Percentiles rank a stretch among this genome's conserved stretches.
These are phyloP conservation scores for Drosophila birchii DNA, from an alignment of 2,888 invertebrate species.

Conservation along the genomic window DNA sequence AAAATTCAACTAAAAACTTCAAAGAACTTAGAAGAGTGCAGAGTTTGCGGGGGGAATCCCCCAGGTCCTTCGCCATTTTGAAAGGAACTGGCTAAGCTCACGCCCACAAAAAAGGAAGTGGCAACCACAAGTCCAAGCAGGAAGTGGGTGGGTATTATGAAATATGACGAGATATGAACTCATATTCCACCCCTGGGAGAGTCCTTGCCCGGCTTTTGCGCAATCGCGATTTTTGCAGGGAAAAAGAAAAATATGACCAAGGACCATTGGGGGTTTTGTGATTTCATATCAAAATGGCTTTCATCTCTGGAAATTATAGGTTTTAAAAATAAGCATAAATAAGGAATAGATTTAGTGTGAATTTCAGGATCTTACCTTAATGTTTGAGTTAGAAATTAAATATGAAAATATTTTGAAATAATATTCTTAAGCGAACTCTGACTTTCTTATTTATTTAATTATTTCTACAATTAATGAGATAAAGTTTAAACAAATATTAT, in stretches of 20 bases:
- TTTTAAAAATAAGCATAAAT: neutral
- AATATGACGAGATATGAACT: constrained; percentile 77
- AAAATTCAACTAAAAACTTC: constrained; percentile 52
- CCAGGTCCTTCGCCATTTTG: constrained; percentile 61
- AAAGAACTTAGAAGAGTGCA: constrained; percentile 37
- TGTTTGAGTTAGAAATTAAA: neutral
- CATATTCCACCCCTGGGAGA: constrained; percentile 46
- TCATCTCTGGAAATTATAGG: neutral
- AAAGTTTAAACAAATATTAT: neutral
- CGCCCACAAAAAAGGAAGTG: constrained; percentile 41
- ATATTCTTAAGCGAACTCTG: neutral
- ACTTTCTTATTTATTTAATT: neutral
- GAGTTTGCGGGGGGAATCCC: neutral
- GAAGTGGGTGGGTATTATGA: constrained; percentile 59
- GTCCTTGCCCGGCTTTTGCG: constrained; percentile 44
- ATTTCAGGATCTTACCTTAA: too few species aligned
- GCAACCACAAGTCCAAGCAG: constrained; percentile 19
- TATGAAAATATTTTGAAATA: neutral
- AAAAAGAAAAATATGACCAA: neutral
- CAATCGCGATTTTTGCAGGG: constrained; percentile 50
- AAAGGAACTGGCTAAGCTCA: constrained; percentile 15
- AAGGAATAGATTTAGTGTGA: accelerated
- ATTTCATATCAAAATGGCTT: constrained; percentile 1
- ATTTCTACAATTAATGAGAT: neutral
- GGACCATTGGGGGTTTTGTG: neutral